Conservation (phyloP, 1,140 invertebrate genomes). For the Yoshiicerus persimilis region DNA sequence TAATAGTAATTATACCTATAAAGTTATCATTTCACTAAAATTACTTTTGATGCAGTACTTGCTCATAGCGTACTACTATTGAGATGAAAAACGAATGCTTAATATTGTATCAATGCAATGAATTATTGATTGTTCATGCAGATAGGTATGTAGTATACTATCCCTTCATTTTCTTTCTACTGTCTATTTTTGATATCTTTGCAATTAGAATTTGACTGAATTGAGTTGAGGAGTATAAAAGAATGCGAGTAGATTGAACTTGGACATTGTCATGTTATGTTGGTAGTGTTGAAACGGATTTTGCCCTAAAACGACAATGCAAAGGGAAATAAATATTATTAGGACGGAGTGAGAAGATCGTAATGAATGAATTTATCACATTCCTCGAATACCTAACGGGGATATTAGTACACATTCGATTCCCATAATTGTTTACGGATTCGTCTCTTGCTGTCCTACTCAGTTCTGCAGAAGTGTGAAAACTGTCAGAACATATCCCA, state of each 20-base stretch:
- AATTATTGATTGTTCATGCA: too few species aligned
- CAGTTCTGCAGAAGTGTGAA: background rate
- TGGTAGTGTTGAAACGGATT: background rate
- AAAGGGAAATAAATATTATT: conserved; percentile 14
- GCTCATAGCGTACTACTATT: too few species aligned
- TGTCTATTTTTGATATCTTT: too few species aligned
- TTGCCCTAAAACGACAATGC: background rate
- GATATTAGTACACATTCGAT: background rate
- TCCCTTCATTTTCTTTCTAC: too few species aligned
- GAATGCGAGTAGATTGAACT: background rate
- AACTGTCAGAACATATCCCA: too few species aligned
- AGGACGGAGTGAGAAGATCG: background rate
- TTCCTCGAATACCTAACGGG: background rate
- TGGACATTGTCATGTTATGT: background rate
- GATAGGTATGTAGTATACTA: too few species aligned
- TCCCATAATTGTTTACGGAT: background rate
- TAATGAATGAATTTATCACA: conserved; percentile 23
- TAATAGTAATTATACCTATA: too few species aligned
- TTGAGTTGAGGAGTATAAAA: background rate
- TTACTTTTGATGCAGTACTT: too few species aligned
- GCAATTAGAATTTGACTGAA: background rate
- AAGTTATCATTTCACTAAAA: too few species aligned
- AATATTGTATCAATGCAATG: too few species aligned
- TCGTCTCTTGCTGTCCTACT: background rate
- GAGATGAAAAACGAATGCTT: too few species aligned